A percentile compares a stretch with the other conserved stretches of the same genome.
Evolutionary conservation across 1,140 invertebrate species (phyloP).

Genomic region (Daktulosphaira vitifoliae): DNA sequence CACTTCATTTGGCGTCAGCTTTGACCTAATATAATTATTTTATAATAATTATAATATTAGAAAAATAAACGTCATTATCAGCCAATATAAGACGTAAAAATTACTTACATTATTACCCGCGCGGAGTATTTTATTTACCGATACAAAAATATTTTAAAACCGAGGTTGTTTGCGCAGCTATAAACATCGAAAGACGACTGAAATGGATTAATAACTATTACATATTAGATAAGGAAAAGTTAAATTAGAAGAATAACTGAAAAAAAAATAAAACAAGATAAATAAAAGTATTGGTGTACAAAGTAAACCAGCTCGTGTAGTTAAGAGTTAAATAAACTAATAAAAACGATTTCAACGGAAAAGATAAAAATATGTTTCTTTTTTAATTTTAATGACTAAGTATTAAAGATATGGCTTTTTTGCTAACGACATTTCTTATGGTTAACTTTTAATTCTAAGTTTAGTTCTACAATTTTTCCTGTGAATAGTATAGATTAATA

Average conservation of each 20-base stretch:
- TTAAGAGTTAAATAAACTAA: no score
- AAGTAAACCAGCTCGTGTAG: conserved; percentile 6
- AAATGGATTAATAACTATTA: background rate
- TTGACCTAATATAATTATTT: no score
- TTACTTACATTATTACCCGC: background rate
- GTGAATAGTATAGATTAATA: no score
- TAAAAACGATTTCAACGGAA: no score
- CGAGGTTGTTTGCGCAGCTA: background rate
- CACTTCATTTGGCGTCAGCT: background rate
- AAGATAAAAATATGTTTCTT: no score
- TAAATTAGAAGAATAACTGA: background rate
- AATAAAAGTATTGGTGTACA: background rate
- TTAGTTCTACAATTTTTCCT: no score
- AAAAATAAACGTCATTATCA: conserved; percentile 5
- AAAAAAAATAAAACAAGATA: background rate
- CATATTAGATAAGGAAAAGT: background rate
- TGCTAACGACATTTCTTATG: no score
- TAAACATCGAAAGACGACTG: background rate
- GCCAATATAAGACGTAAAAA: conserved; percentile 6
- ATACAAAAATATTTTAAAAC: background rate
- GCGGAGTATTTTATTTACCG: background rate
- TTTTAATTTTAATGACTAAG: no score
- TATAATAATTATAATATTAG: background rate
- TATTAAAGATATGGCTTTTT: no score
- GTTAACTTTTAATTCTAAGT: no score